Conservation (phyloP, 2,797 vertebrate genomes). For the Falco naumanni region DNA sequence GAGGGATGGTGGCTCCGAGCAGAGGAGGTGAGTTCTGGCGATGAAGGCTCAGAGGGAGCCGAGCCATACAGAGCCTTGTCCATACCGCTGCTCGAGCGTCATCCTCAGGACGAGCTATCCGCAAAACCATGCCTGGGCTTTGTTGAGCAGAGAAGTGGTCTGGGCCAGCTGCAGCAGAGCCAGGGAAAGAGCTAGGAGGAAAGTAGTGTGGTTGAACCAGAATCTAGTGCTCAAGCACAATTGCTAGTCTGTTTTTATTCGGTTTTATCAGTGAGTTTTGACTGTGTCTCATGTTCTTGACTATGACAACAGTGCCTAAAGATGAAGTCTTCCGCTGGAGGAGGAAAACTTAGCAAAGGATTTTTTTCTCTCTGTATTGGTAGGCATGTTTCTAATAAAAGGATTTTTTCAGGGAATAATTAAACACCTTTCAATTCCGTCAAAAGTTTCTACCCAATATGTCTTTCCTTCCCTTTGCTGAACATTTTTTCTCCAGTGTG, state of each 20-base stretch:
- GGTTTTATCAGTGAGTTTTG: neutral
- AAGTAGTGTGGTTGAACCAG: rapidly evolving
- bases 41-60: neutral
- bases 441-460: neutral
- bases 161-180: neutral
- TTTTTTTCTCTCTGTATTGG: neutral
- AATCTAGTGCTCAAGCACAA: neutral
- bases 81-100: rapidly evolving
- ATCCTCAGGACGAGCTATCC: neutral
- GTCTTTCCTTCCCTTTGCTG: neutral
- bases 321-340: neutral
- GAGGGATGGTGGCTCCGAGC: neutral
- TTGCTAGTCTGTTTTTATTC: neutral
- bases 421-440: neutral
- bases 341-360: neutral
- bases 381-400: neutral
- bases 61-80: rapidly evolving
- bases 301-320: neutral
- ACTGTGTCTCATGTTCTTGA: neutral
- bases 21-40: rapidly evolving
- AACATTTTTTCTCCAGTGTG: neutral
- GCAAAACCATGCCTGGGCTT: rapidly evolving
- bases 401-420: neutral
- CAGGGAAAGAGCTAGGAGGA: rapidly evolving
- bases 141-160: neutral